Conservation (phyloP, 2,888 invertebrate genomes). For the Lycia hirtaria region DNA sequence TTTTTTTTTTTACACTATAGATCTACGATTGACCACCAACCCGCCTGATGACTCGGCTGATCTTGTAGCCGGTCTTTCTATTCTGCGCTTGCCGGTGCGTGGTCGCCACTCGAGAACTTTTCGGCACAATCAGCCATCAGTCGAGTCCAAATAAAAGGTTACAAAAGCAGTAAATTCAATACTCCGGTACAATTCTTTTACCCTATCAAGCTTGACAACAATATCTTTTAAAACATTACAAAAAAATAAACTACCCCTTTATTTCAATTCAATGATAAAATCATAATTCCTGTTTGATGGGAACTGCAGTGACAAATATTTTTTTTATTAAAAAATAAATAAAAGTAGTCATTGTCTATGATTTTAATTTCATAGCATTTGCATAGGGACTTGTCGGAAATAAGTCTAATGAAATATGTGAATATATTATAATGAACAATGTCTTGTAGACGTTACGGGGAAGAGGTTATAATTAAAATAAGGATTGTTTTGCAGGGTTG, state of each 20-base stretch:
- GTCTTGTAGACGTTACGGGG: slow-evolving; percentile 71
- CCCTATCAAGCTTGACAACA: too few species aligned
- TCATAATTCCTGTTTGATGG: slow-evolving; percentile 67
- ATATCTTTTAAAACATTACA: background rate
- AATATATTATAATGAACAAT: slow-evolving; percentile 79
- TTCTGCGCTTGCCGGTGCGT: too few species aligned
- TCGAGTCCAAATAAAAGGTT: too few species aligned
- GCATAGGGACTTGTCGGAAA: slow-evolving; percentile 67
- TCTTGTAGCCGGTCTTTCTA: too few species aligned
- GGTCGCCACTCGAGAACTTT: too few species aligned
- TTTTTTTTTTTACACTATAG: too few species aligned
- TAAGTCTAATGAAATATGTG: slow-evolving; percentile 74
- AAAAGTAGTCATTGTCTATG: slow-evolving; percentile 70
- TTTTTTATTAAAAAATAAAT: slow-evolving; percentile 55
- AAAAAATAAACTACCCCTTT: slow-evolving; percentile 17
- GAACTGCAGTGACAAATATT: slow-evolving; percentile 73
- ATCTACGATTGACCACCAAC: too few species aligned
- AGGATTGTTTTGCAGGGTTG: slow-evolving; percentile 60
- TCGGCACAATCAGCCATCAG: too few species aligned
- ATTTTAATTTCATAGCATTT: slow-evolving; percentile 72
- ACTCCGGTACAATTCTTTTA: too few species aligned
- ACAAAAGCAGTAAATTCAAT: too few species aligned
- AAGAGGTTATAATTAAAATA: slow-evolving; percentile 80
- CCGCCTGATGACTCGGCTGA: too few species aligned
- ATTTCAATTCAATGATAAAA: slow-evolving; percentile 47